Conservation (phyloP, 2,888 invertebrate genomes). For the Drosophila prolongata region DNA sequence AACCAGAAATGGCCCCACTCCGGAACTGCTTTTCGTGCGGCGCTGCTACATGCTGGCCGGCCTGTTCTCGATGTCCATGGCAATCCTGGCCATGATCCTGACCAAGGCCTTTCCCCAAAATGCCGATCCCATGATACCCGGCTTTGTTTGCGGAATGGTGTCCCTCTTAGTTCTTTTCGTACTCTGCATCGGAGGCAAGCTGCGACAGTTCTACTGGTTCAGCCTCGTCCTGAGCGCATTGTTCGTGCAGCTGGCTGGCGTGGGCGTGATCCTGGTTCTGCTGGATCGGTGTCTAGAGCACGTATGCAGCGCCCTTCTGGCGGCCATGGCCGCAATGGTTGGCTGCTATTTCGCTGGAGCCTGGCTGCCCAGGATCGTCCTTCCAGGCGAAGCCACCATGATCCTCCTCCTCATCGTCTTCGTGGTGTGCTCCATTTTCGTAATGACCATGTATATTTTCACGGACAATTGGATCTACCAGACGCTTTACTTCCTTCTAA, state of each 20-base stretch:
- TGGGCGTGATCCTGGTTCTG: slow-evolving; percentile 32
- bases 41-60: slow-evolving; percentile 31
- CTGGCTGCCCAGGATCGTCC: slow-evolving; percentile 23
- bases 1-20: too few species aligned
- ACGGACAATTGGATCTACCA: slow-evolving; percentile 11
- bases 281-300: neutral
- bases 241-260: slow-evolving; percentile 24
- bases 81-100: slow-evolving; percentile 26
- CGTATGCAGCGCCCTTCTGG: neutral
- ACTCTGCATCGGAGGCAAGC: neutral
- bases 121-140: slow-evolving; percentile 4
- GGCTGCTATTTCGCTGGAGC: slow-evolving; percentile 31
- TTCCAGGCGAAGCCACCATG: slow-evolving; percentile 48
- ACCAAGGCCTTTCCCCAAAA: neutral
- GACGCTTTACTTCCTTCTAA: slow-evolving; percentile 16
- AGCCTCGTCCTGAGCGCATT: slow-evolving; percentile 14
- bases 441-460: slow-evolving; percentile 32
- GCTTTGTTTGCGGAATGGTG: slow-evolving; percentile 15
- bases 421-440: neutral
- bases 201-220: slow-evolving; percentile 12
- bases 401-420: slow-evolving; percentile 15
- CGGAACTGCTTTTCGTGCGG: slow-evolving; percentile 1
- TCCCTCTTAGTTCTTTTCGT: slow-evolving; percentile 17
- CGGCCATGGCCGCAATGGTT: neutral
- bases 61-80: neutral